Percentiles rank a stretch among this genome's conserved stretches.
phyloP scores from a whole-genome alignment of 2,797 vertebrate genomes.

The Botia almorhae region DNA sequence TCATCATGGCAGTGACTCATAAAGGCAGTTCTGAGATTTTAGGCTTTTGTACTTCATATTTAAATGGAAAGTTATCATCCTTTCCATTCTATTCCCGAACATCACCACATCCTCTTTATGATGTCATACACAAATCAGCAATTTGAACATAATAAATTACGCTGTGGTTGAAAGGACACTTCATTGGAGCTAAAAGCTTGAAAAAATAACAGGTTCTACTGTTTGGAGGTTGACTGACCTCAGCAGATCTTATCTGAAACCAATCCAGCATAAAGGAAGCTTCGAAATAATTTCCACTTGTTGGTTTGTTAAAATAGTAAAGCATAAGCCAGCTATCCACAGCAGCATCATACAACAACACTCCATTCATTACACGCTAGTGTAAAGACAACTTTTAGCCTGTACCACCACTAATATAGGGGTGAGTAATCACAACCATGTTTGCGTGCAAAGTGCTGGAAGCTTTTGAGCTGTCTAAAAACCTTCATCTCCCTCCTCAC shows the following conservation, averaged over 20 bases:
- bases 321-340: slow-evolving; percentile 23
- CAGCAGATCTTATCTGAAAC: slow-evolving; percentile 24
- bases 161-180: slow-evolving; percentile 19
- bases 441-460: slow-evolving; percentile 66
- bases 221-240: not conserved
- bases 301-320: slow-evolving; percentile 17
- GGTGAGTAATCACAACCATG: slow-evolving; percentile 53
- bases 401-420: slow-evolving; percentile 12
- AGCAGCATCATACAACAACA: slow-evolving; percentile 28
- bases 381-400: slow-evolving; percentile 15
- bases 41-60: slow-evolving; percentile 21
- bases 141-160: slow-evolving; percentile 24
- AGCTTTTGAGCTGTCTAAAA: slow-evolving; percentile 65
- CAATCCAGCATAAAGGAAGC: slow-evolving; percentile 36
- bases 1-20: slow-evolving; percentile 25
- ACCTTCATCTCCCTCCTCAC: slow-evolving; percentile 68
- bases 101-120: slow-evolving; percentile 42
- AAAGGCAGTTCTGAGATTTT: slow-evolving; percentile 3
- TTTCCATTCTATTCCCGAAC: slow-evolving; percentile 12
- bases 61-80: slow-evolving; percentile 16
- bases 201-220: slow-evolving; percentile 2
- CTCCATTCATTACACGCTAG: slow-evolving; percentile 18
- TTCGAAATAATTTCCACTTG: slow-evolving; percentile 21
- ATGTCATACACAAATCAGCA: slow-evolving; percentile 44
- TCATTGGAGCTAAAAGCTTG: slow-evolving; percentile 20